These are phyloP conservation scores for Andrena cerasifolii DNA, from an alignment of 1,140 invertebrate species.

Conservation along the genomic window DNA sequence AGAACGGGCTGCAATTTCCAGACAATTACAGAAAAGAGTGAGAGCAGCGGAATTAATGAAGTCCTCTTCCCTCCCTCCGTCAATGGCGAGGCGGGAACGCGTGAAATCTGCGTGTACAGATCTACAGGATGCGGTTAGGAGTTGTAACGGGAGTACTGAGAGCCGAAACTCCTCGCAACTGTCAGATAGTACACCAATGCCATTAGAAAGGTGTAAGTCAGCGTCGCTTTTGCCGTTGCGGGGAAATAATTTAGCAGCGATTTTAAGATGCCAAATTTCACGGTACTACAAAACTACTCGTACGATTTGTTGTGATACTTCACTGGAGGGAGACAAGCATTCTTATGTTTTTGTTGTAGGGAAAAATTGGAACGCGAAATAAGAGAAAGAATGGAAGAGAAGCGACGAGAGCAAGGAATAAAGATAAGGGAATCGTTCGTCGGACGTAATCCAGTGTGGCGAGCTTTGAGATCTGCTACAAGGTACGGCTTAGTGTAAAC, in stretches of 20 bases:
- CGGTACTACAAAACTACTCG: constrained; percentile 72
- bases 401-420: constrained; percentile 83
- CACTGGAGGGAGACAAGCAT: too few species aligned
- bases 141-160: constrained; percentile 68
- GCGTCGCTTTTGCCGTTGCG: constrained; percentile 81
- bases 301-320: background rate
- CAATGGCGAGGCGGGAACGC: constrained; percentile 86
- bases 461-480: constrained; percentile 84
- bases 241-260: constrained; percentile 87
- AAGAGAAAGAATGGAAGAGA: constrained; percentile 84
- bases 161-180: constrained; percentile 68
- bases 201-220: constrained; percentile 78
- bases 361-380: constrained; percentile 86
- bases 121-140: constrained; percentile 76
- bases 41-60: constrained; percentile 87
- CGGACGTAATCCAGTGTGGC: constrained; percentile 87
- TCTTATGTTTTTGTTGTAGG: constrained; percentile 70
- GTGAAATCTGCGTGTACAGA: constrained; percentile 76
- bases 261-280: constrained; percentile 86
- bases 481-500: constrained; percentile 64
- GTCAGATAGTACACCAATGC: constrained; percentile 69
- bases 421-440: constrained; percentile 84
- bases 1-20: constrained; percentile 65
- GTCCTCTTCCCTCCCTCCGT: constrained; percentile 86
- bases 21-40: constrained; percentile 86